phyloP scores from a whole-genome alignment of 2,888 invertebrate species.

The Diarsia dahlii region DNA sequence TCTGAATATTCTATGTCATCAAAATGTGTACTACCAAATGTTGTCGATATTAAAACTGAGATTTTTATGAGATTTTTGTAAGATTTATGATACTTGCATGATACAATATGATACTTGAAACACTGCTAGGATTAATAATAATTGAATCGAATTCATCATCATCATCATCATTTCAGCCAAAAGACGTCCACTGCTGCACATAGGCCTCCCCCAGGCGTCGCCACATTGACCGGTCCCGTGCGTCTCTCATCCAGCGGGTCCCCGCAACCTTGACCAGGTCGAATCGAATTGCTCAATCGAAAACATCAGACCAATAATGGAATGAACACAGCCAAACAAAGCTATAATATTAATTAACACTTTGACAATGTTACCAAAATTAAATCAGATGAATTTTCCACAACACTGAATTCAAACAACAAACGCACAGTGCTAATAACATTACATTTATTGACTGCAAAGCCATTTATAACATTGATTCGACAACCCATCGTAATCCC shows the following conservation, averaged over 20 bases:
- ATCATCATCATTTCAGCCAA: too few species aligned
- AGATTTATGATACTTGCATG: background rate
- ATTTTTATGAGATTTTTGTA: constrained; percentile 5
- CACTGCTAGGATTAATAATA: background rate
- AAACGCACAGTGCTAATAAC: constrained; percentile 48
- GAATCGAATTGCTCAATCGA: background rate
- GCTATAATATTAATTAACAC: constrained; percentile 14
- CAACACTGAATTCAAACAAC: constrained; percentile 40
- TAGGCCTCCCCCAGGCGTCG: too few species aligned
- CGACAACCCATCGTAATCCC: constrained; percentile 62
- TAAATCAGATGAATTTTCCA: constrained; percentile 37
- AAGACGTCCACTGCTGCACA: too few species aligned
- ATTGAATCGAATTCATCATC: background rate
- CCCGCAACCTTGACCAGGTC: too few species aligned
- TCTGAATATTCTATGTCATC: constrained; percentile 64
- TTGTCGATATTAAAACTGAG: constrained; percentile 39
- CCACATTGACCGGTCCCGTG: too few species aligned
- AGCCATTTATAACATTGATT: constrained; percentile 61
- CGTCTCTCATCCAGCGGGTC: too few species aligned
- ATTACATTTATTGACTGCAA: constrained; percentile 54
- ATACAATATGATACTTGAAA: background rate
- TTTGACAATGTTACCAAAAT: constrained; percentile 1
- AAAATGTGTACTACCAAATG: constrained; percentile 51
- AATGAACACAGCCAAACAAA: background rate
- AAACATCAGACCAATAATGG: background rate